These are phyloP conservation scores for Saxicola maurus DNA, from an alignment of 2,797 vertebrate genomes.

Conservation along the genomic window DNA sequence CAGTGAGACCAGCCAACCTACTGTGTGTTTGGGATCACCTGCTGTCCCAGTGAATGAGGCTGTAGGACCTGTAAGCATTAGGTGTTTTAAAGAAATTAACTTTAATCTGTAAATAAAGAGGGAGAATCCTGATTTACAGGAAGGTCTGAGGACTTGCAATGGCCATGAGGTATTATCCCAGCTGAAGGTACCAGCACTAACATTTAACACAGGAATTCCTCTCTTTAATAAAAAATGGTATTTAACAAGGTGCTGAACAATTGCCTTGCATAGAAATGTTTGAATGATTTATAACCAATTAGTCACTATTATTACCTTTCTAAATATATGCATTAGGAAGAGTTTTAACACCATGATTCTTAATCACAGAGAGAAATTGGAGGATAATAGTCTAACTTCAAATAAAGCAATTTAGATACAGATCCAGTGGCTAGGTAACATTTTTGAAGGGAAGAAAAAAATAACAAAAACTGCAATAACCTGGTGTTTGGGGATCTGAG, in stretches of 20 bases:
- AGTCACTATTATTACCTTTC: not conserved
- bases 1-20: rapidly evolving
- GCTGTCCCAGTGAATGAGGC: not conserved
- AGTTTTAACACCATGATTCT: not conserved
- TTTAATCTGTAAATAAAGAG: not conserved
- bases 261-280: not conserved
- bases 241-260: not conserved
- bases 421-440: not conserved
- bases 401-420: not conserved
- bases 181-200: not conserved
- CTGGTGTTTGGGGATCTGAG: not conserved
- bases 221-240: not conserved
- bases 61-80: not conserved
- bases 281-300: slow-evolving; percentile 25
- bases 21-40: not conserved
- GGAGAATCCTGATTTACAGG: not conserved
- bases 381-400: not conserved
- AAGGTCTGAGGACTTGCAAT: not conserved
- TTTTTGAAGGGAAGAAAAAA: not conserved
- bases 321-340: not conserved
- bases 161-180: not conserved
- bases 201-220: not conserved
- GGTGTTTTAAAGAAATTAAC: not conserved
- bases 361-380: slow-evolving; percentile 9
- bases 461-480: not conserved